These are phyloP conservation scores for Heterodera schachtii DNA, from an alignment of 1,140 invertebrate species.

Conservation along the genomic window DNA sequence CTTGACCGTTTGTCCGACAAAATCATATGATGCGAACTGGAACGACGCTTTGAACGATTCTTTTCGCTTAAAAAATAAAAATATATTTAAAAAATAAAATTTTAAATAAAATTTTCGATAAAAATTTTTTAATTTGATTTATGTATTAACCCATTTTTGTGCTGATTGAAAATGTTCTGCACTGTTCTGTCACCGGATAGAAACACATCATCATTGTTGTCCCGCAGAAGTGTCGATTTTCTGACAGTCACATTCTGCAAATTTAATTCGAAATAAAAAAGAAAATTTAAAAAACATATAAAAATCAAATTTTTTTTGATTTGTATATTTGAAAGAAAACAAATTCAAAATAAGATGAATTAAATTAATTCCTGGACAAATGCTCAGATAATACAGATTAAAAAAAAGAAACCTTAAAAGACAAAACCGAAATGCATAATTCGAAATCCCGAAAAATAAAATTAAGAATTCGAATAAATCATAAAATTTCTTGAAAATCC, in stretches of 20 bases:
- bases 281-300: too few relatives aligned
- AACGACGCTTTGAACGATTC: neutral
- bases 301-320: neutral
- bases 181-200: neutral
- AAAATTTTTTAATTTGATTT: too few relatives aligned
- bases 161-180: neutral
- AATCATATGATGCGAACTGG: neutral
- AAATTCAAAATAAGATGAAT: too few relatives aligned
- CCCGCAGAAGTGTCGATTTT: neutral
- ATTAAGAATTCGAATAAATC: too few relatives aligned
- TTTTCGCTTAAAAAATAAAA: neutral
- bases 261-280: too few relatives aligned
- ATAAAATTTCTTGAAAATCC: too few relatives aligned
- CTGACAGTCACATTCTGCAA: neutral
- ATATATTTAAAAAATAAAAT: neutral
- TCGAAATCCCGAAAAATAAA: too few relatives aligned
- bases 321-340: neutral
- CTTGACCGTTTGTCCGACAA: neutral
- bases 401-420: too few relatives aligned
- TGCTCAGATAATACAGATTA: too few relatives aligned
- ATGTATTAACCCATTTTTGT: neutral
- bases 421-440: too few relatives aligned
- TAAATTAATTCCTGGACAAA: too few relatives aligned
- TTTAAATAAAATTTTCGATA: neutral
- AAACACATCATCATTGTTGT: too few relatives aligned